A percentile compares a stretch with the other conserved stretches of the same genome.
Evolutionary conservation across 2,797 vertebrate species (phyloP).

Genomic region (Pelobates cultripes): DNA sequence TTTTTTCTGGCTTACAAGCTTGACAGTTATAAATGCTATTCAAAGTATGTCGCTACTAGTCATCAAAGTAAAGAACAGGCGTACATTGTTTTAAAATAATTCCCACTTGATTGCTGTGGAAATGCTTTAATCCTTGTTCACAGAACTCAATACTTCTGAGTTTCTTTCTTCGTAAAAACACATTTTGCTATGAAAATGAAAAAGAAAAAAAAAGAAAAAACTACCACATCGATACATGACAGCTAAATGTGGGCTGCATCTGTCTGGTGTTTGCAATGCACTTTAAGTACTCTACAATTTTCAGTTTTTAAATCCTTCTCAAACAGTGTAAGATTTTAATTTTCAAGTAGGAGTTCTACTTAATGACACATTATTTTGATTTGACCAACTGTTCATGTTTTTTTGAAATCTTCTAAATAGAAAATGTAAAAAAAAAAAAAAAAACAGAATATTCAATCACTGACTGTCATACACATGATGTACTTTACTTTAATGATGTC

Average conservation of each 20-base stretch:
- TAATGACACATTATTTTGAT: slow-evolving; percentile 54
- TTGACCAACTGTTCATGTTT: slow-evolving; percentile 55
- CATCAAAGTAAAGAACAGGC: slow-evolving; percentile 27
- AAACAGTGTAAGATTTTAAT: slow-evolving; percentile 39
- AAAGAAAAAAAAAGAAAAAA: slow-evolving; percentile 4
- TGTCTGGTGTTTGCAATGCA: slow-evolving; percentile 30
- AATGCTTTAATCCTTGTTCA: slow-evolving; percentile 18
- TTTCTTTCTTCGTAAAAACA: slow-evolving; percentile 16
- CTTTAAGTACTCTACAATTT: slow-evolving; percentile 14
- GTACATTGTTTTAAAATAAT: slow-evolving; percentile 42
- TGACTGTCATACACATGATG: slow-evolving; percentile 18
- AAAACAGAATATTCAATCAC: slow-evolving; percentile 35
- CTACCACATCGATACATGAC: slow-evolving; percentile 3
- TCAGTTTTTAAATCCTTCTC: slow-evolving; percentile 27
- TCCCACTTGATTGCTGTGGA: slow-evolving; percentile 32
- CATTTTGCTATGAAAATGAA: slow-evolving; percentile 12
- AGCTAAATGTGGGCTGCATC: slow-evolving; percentile 44
- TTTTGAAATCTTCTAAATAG: slow-evolving; percentile 40
- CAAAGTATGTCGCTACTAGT: slow-evolving; percentile 9
- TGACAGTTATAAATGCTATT: slow-evolving; percentile 39
- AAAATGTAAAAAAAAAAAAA: slow-evolving; percentile 23
- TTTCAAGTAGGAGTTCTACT: slow-evolving; percentile 52
- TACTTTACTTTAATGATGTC: no score
- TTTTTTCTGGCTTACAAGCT: background rate
- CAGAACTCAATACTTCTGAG: slow-evolving; percentile 14